Percentiles rank a stretch among this genome's conserved stretches.
Conservation (phyloP, 2,113 vertebrate species). For the Cyprinodon tularosa region DNA sequence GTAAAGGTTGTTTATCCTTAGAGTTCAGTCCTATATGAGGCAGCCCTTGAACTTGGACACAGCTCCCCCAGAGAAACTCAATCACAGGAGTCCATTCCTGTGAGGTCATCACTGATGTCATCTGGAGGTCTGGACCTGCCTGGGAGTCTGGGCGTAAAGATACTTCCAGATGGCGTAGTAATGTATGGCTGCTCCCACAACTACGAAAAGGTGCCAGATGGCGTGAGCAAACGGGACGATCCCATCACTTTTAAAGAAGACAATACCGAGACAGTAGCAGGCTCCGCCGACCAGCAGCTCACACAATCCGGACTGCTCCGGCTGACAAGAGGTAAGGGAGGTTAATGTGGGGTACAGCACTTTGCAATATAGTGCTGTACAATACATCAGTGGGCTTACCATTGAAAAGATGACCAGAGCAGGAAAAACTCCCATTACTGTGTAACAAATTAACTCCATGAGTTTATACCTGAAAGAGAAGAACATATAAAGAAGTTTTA, state of each 20-base stretch:
- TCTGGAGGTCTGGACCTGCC: conserved; percentile 81
- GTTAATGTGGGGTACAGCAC: neutral
- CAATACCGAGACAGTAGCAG: conserved; percentile 91
- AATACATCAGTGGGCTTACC: conserved; percentile 81
- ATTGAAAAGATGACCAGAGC: conserved; percentile 94
- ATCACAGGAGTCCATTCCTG: conserved; percentile 34
- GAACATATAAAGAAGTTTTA: neutral
- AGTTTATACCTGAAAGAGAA: conserved; percentile 87
- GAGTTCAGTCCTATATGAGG: conserved; percentile 5
- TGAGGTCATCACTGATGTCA: conserved; percentile 74
- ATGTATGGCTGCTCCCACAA: conserved; percentile 89
- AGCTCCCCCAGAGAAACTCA: conserved; percentile 20
- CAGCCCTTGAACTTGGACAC: conserved; percentile 37
- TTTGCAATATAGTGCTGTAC: neutral
- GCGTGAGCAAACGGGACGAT: conserved; percentile 95
- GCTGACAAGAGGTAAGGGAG: conserved; percentile 70
- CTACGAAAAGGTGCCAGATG: conserved; percentile 97
- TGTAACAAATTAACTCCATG: conserved; percentile 92
- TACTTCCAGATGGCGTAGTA: conserved; percentile 98
- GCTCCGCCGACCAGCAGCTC: conserved; percentile 89
- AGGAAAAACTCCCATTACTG: conserved; percentile 91
- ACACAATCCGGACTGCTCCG: conserved; percentile 87
- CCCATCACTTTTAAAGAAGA: conserved; percentile 97
- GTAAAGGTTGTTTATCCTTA: conserved; percentile 9
- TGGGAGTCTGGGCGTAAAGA: conserved; percentile 82